These are phyloP conservation scores for Leptinotarsa juncta DNA, from an alignment of 2,888 invertebrate genomes.

Conservation along the genomic window DNA sequence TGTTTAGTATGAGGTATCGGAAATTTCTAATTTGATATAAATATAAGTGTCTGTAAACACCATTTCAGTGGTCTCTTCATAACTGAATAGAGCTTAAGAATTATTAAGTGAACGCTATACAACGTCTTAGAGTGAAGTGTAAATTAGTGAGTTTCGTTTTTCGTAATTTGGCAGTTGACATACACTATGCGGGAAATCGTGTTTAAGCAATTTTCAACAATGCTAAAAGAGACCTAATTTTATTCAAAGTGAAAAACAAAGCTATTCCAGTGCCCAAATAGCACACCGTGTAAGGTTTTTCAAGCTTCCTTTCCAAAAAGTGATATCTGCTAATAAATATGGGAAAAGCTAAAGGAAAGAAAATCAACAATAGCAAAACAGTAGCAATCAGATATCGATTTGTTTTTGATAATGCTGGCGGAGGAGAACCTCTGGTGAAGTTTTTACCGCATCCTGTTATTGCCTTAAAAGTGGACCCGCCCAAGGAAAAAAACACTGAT, in stretches of 20 bases:
- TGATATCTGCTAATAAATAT: constrained; percentile 48
- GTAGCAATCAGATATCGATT: constrained; percentile 63
- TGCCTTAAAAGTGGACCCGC: constrained; percentile 55
- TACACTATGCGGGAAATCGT: constrained; percentile 56
- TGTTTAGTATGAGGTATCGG: too few relatives aligned
- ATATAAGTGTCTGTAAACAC: too few relatives aligned
- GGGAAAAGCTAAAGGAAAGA: constrained; percentile 58
- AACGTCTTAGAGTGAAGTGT: not conserved
- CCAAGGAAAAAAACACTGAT: constrained; percentile 58
- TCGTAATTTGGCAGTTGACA: constrained; percentile 47
- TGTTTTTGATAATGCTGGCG: constrained; percentile 55
- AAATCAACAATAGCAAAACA: constrained; percentile 56
- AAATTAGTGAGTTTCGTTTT: not conserved
- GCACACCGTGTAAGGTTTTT: not conserved
- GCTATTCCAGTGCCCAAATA: not conserved
- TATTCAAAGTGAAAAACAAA: not conserved
- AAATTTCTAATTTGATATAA: too few relatives aligned
- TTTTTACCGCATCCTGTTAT: constrained; percentile 61
- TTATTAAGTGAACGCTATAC: not conserved
- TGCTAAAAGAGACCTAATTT: constrained; percentile 24
- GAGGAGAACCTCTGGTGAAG: constrained; percentile 56
- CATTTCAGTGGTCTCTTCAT: too few relatives aligned
- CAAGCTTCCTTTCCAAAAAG: not conserved
- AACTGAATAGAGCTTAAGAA: too few relatives aligned
- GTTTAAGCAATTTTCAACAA: constrained; percentile 41